Base-by-base conservation (phyloP, 2,888 invertebrate species). In the Mesorhabditis spiculigera region DNA sequence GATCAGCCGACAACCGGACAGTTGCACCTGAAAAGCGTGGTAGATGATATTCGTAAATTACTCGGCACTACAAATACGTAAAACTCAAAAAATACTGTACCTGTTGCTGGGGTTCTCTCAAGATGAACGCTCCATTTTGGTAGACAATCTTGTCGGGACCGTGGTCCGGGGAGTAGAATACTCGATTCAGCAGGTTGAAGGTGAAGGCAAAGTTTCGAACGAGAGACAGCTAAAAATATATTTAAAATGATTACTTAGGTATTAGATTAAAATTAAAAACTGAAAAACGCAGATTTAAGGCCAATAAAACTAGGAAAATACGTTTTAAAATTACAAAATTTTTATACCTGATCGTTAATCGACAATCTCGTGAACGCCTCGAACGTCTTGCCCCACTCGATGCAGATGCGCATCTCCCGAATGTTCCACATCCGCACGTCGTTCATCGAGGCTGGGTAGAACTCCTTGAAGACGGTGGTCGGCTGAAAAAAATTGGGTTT, bases 141-240 rank as follows among this genome's bases (percentile, higher is more conserved):
- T 82, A 85, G 69, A 83, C 84, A 67, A 85, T 85, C 75, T 85
- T 85, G 69, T 85, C 85, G 10, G 83, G 85, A n/a, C 85, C 85
- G 65, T 83, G 76, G 66, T 84, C 82, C 4, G 79, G 78, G 4
- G 83, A 84, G 75, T 82, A 85, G 71, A 77, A 85, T 5, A 82
- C 83, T 43, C 85, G 75, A 71, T 85, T 85, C 66, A 85, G 71
- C 5, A 85, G 77, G 73, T 85, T 85, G 77, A 85, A 85, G 43
- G 85, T 83, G 69, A 85, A 85, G 6, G 84, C 85, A 68, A 85
- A 85, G 66, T 85, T 85, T 62, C 84, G 78, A n/a, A 84, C 81
- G 28, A 85, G 73, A 3, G 81, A 78, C 62, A 81, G 81, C 82
- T 84, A 75, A 75, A 76, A 75, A 45, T 28, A n/a, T 28, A 28